Evolutionary conservation across 2,888 invertebrate genomes (phyloP).

Genomic region (Molorchus minor): DNA sequence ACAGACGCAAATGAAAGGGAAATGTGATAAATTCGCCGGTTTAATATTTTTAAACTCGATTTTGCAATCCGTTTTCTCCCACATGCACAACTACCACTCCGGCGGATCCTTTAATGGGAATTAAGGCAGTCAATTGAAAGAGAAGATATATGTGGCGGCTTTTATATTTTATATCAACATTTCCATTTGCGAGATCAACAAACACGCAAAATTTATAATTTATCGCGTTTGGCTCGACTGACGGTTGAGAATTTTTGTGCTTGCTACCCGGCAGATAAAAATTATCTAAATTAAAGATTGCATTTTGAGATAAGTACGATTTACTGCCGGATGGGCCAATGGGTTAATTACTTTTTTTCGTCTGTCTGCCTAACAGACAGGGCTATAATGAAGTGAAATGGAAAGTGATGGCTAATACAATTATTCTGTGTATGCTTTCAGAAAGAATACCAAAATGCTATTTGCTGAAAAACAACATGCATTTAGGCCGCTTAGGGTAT

Average conservation of each 20-base stretch:
- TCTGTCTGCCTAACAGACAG: slow-evolving; percentile 5
- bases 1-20: background rate
- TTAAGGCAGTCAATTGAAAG: slow-evolving; percentile 10
- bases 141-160: slow-evolving; percentile 1
- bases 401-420: background rate
- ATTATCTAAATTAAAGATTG: slow-evolving; percentile 20
- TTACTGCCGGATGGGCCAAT: slow-evolving; percentile 11
- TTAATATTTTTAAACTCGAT: background rate
- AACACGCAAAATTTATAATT: slow-evolving; percentile 8
- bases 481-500: too few relatives aligned
- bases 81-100: background rate
- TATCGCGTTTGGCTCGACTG: background rate
- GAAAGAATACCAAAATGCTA: too few relatives aligned
- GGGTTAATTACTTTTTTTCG: slow-evolving; percentile 8
- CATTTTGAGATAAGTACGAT: slow-evolving; percentile 7
- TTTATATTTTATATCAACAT: slow-evolving; percentile 17
- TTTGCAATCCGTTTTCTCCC: background rate
- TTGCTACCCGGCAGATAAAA: background rate
- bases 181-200: slow-evolving; percentile 15
- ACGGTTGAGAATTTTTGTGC: slow-evolving; percentile 11
- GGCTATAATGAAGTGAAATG: background rate
- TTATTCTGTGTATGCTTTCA: too few relatives aligned
- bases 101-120: slow-evolving; percentile 7
- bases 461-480: too few relatives aligned
- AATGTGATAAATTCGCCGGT: background rate